Conservation (phyloP, 2,113 vertebrate species). For the Microtus montanus region DNA sequence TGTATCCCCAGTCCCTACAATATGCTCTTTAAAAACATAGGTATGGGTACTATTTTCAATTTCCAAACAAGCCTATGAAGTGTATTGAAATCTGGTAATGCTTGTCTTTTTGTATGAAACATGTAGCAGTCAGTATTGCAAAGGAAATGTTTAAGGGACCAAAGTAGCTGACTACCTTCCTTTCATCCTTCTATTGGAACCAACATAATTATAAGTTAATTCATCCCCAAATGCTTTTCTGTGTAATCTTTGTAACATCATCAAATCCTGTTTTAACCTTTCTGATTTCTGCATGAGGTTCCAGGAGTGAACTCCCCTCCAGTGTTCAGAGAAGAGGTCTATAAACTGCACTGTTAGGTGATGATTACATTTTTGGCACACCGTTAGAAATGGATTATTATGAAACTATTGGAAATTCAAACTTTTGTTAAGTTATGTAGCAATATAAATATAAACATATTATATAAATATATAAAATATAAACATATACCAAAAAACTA, state of each 20-base stretch:
- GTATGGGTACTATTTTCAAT: neutral
- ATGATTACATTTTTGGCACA: neutral
- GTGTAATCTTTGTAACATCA: conserved; percentile 17
- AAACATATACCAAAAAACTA: conserved; percentile 31
- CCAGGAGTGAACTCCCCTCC: neutral
- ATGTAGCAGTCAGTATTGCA: neutral
- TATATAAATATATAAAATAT: neutral
- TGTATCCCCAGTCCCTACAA: neutral
- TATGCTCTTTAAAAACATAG: neutral
- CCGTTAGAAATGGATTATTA: neutral
- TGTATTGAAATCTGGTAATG: neutral
- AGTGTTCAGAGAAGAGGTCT: neutral
- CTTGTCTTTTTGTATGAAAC: neutral
- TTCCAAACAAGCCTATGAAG: neutral
- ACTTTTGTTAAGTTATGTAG: conserved; percentile 23
- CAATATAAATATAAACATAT: neutral
- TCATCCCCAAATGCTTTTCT: conserved; percentile 35
- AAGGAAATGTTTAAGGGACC: conserved; percentile 19
- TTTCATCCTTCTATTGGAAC: conserved; percentile 13
- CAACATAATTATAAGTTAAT: conserved; percentile 13
- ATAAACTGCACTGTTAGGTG: neutral
- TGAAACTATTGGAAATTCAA: conserved; percentile 3
- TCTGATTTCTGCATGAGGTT: neutral
- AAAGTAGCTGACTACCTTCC: neutral
- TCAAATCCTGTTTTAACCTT: conserved; percentile 7